Conservation (phyloP, 35 echinoderm and acorn worm genomes). For the Nesometra sesokonis region DNA sequence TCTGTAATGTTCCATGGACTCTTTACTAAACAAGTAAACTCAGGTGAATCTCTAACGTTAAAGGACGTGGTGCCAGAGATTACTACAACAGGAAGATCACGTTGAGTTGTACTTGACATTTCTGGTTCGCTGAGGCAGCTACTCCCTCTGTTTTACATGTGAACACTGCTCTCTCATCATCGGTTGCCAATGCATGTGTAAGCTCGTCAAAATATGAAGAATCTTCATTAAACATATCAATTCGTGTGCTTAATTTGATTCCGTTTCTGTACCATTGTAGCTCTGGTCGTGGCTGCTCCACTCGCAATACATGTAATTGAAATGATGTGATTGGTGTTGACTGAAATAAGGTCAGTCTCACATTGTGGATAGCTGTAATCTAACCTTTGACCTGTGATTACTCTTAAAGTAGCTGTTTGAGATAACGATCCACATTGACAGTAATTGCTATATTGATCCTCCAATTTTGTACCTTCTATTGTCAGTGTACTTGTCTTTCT, state of each 20-base stretch:
- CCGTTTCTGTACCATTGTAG: neutral
- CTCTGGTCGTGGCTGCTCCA: neutral
- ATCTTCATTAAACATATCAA: neutral
- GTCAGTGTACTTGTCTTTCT: neutral
- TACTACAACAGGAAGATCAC: neutral
- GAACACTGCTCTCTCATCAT: neutral
- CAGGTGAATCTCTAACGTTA: neutral
- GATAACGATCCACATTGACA: neutral
- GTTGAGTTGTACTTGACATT: neutral
- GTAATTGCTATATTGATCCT: neutral
- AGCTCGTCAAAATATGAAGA: neutral
- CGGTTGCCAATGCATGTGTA: neutral
- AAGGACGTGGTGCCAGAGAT: neutral
- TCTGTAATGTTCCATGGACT: neutral
- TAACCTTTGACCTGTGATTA: neutral
- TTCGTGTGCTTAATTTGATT: no score
- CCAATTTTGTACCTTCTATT: neutral
- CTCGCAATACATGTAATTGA: neutral
- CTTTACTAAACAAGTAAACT: neutral
- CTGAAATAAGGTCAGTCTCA: neutral
- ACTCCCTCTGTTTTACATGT: neutral
- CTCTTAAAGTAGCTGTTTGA: neutral
- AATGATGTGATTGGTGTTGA: neutral
- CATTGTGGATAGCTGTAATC: neutral
- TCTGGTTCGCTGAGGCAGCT: neutral